Evolutionary conservation across 1,140 invertebrate genomes (phyloP).

Genomic region (Teleopsis dalmanni): DNA sequence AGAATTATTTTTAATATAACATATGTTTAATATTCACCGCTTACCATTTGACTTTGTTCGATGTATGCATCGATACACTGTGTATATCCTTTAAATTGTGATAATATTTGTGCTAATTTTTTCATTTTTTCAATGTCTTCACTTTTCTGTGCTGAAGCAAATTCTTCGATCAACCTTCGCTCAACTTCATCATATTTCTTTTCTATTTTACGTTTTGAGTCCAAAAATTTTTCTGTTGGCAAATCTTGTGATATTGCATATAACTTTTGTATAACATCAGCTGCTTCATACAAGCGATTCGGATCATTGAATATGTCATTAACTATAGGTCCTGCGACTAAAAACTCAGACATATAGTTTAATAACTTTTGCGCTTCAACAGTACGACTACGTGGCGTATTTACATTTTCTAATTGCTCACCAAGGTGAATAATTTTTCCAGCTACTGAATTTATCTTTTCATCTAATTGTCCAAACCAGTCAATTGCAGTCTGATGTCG

Average conservation of each 20-base stretch:
- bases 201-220: slow-evolving; percentile 81
- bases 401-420: slow-evolving; percentile 94
- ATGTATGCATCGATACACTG: slow-evolving; percentile 96
- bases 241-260: slow-evolving; percentile 93
- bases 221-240: slow-evolving; percentile 77
- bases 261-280: slow-evolving; percentile 97
- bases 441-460: slow-evolving; percentile 92
- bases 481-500: slow-evolving; percentile 70
- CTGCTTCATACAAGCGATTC: slow-evolving; percentile 83
- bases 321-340: slow-evolving; percentile 75
- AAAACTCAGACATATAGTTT: slow-evolving; percentile 88
- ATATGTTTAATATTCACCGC: too few species aligned
- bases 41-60: slow-evolving; percentile 88
- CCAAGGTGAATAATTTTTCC: slow-evolving; percentile 96
- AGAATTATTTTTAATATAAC: too few species aligned
- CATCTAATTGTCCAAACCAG: slow-evolving; percentile 87
- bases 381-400: slow-evolving; percentile 85
- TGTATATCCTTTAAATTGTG: slow-evolving; percentile 93
- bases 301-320: slow-evolving; percentile 85
- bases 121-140: slow-evolving; percentile 87
- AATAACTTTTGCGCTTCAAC: slow-evolving; percentile 92
- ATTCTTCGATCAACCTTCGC: slow-evolving; percentile 87
- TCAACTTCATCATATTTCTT: slow-evolving; percentile 96
- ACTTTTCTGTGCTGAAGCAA: slow-evolving; percentile 76
- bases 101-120: slow-evolving; percentile 81